phyloP scores from a whole-genome alignment of 2,888 invertebrate species.

The Polylopha cassiicola region DNA sequence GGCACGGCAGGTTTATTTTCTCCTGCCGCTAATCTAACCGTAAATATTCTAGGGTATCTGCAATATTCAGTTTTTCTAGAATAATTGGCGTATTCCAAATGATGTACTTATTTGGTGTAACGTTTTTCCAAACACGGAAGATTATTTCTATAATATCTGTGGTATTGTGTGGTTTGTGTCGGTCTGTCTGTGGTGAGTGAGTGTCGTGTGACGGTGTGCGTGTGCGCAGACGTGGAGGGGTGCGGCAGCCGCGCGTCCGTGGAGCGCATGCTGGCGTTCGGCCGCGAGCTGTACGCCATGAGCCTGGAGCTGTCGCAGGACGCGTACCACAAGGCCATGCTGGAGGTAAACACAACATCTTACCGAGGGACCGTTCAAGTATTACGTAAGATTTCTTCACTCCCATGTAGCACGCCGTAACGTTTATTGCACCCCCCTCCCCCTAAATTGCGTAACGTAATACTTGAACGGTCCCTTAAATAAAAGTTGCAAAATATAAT shows the following conservation, averaged over 20 bases:
- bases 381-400: too few species aligned
- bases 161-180: conserved; percentile 4
- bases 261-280: conserved; percentile 96
- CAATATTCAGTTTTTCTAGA: too few species aligned
- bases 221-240: conserved; percentile 65
- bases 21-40: too few species aligned
- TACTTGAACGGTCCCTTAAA: too few species aligned
- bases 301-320: conserved; percentile 88
- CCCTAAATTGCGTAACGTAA: background rate
- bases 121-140: background rate
- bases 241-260: conserved; percentile 88
- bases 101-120: too few species aligned
- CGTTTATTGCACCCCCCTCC: too few species aligned
- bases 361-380: background rate
- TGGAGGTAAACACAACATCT: conserved; percentile 80
- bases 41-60: too few species aligned
- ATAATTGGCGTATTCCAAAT: too few species aligned
- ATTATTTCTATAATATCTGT: too few species aligned
- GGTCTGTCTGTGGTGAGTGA: conserved; percentile 1
- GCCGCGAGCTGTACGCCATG: conserved; percentile 94
- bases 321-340: conserved; percentile 92
- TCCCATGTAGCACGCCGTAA: too few species aligned
- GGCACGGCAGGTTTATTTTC: too few species aligned
- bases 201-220: conserved; percentile 1
- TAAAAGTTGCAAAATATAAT: too few species aligned